phyloP scores from a whole-genome alignment of 2,113 vertebrate genomes.

The Aegithalos caudatus region DNA sequence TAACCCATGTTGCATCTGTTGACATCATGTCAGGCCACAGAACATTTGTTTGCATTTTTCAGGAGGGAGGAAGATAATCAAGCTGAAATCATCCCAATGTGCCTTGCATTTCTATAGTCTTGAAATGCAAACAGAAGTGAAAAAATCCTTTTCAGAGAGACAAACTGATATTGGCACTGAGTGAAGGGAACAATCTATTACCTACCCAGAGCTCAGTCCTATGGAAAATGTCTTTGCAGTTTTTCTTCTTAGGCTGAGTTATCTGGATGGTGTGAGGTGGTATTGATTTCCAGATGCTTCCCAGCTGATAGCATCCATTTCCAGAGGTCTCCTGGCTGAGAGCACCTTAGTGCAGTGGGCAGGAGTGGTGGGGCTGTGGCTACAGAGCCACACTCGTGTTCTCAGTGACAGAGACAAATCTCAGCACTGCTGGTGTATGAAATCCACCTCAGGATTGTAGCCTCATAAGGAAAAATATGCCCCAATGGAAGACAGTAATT shows the following conservation, averaged over 20 bases:
- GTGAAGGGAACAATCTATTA: neutral
- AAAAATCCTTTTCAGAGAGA: neutral
- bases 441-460: neutral
- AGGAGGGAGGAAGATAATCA: neutral
- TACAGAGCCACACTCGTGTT: neutral
- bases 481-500: neutral
- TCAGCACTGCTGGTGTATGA: neutral
- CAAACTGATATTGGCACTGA: neutral
- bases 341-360: too few relatives aligned
- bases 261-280: neutral
- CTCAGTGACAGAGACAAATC: fast-evolving
- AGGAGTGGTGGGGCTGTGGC: neutral
- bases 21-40: neutral
- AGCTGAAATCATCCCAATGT: neutral
- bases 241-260: neutral
- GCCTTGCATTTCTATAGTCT: neutral
- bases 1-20: neutral
- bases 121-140: neutral
- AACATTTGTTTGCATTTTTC: neutral
- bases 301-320: neutral
- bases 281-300: too few relatives aligned
- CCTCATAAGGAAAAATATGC: conserved; percentile 32
- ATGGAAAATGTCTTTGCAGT: neutral
- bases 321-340: neutral
- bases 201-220: neutral